Base-by-base conservation (phyloP, 2,888 invertebrate species). In the Tachina fera region DNA sequence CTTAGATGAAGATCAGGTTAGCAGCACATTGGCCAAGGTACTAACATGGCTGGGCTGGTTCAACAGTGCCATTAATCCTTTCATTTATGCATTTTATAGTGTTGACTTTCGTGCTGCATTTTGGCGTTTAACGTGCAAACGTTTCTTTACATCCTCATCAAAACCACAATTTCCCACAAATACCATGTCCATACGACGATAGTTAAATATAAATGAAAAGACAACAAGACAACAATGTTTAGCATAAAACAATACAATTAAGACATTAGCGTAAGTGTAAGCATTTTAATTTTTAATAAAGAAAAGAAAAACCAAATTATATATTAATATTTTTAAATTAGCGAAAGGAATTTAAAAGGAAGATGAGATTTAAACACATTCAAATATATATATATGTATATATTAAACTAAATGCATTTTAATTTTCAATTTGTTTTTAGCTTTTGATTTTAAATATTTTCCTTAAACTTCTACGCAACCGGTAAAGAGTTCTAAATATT, bases 31-130 rank as follows among this genome's bases (percentile, higher is more conserved):
- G 72, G 96, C 96, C 95, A 95, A 95, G 65, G 95, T 96, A 75
- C 93, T 97, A 74, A 97, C 97, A 1, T 97, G 97, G 97, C 93
- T 97, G 56, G 97, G 97, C 0, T 97, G 97, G 97, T 96, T 97
- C 89, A 97, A 97, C 91, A 97, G 97, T 0, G 97, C 97, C 6
- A 97, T 97, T 87, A 97, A 97, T 93, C 97, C 97, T 0, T 97
- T 97, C 91, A 97, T 97, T 89, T 97, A 97, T 90, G 97, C 97
- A 22, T 97, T 97, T 90, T 97, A 97, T 92, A 97, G 97, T 85
- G 96, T 96, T 0, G 97, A 97, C 91, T 97, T 97, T 91, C 95
- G 97, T 90, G 94, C 96, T 88, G 97, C 97, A 0, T 97, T 97
- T 90, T 97, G 97, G 97, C 94, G 97, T 87, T 93, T 97, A 49